Evolutionary conservation across 2,113 vertebrate species (phyloP).

Genomic region (Smithornis capensis): DNA sequence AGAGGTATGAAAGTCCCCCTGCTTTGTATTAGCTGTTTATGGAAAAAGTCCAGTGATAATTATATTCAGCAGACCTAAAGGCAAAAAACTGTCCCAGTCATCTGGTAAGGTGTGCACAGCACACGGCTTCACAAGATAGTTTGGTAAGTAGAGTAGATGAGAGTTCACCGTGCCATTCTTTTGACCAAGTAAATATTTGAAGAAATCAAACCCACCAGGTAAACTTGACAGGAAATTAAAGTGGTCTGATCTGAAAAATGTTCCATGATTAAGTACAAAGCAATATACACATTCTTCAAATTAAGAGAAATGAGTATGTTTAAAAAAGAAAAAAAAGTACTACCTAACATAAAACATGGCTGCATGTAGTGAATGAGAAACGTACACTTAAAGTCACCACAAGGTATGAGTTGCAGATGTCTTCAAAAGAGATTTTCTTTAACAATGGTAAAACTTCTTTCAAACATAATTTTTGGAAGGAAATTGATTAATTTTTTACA

Average conservation of each 20-base stretch:
- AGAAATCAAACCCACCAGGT: not conserved
- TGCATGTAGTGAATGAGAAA: not conserved
- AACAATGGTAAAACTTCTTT: not conserved
- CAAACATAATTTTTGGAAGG: not conserved
- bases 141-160: not conserved
- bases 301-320: not conserved
- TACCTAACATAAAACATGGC: not conserved
- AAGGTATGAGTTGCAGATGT: not conserved
- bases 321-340: not conserved
- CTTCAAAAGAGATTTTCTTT: not conserved
- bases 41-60: not conserved
- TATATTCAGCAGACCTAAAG: not conserved
- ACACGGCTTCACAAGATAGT: not conserved
- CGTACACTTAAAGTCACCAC: not conserved
- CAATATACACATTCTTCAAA: not conserved
- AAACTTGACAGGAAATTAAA: slow-evolving; percentile 35
- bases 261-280: not conserved
- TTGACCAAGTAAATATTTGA: not conserved
- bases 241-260: not conserved
- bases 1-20: not conserved
- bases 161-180: not conserved
- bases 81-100: not conserved
- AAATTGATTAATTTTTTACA: not conserved
- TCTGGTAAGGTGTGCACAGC: not conserved
- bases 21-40: not conserved